phyloP scores from a whole-genome alignment of 2,113 vertebrate species.

The Antennarius striatus region DNA sequence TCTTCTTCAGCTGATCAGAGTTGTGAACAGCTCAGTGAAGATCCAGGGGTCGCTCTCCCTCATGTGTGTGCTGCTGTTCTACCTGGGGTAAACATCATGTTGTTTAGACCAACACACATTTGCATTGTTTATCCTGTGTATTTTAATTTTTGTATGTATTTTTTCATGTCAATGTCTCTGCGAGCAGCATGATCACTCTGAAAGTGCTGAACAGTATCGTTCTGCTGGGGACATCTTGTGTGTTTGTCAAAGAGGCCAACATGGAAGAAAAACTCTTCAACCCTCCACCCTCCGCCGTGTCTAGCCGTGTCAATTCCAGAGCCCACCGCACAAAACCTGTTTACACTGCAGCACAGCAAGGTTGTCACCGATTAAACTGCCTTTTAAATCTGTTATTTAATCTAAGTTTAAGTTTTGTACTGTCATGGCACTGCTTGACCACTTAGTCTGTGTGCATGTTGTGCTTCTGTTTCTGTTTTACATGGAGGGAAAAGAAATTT shows the following conservation, averaged over 20 bases:
- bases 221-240: constrained; percentile 92
- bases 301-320: constrained; percentile 84
- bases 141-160: not conserved
- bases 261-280: constrained; percentile 97
- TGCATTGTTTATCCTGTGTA: not conserved
- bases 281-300: constrained; percentile 78
- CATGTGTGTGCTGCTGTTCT: constrained; percentile 93
- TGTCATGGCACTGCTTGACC: too few species aligned
- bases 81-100: constrained; percentile 87
- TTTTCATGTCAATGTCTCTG: constrained; percentile 24
- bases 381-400: not conserved
- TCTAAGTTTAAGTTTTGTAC: too few species aligned
- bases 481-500: not conserved
- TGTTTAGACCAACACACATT: not conserved
- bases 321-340: constrained; percentile 80
- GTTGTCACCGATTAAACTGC: constrained; percentile 38
- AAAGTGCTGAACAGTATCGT: constrained; percentile 98
- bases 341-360: constrained; percentile 57
- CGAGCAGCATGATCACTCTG: constrained; percentile 89
- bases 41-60: constrained; percentile 94
- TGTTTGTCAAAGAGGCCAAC: constrained; percentile 95
- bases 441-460: too few species aligned
- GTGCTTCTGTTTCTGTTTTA: too few species aligned
- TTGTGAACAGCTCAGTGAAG: constrained; percentile 95
- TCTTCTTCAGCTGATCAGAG: constrained; percentile 88